Percentiles rank a stretch among this genome's conserved stretches.
Evolutionary conservation across 2,113 vertebrate genomes (phyloP).

Genomic region (Lamprologus callipterus): DNA sequence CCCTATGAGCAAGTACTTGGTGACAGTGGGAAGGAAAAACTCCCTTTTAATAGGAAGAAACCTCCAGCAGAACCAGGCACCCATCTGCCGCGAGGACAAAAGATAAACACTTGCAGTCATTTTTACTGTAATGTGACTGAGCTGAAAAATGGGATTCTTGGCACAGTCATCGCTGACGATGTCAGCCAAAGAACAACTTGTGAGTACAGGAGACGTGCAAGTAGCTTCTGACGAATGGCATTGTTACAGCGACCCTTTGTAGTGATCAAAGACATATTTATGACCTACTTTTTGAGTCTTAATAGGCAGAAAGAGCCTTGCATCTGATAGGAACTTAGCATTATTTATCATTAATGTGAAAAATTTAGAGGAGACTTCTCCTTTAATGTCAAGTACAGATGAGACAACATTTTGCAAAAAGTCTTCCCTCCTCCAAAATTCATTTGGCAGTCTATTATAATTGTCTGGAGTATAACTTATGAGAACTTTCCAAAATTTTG

Average conservation of each 20-base stretch:
- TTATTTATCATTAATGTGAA: not conserved
- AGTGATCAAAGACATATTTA: not conserved
- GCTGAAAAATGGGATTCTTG: not conserved
- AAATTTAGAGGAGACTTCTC: not conserved
- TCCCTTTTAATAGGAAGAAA: not conserved
- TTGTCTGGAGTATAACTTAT: not conserved
- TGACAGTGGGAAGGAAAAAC: not conserved
- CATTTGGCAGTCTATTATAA: not conserved
- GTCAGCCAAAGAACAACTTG: not conserved
- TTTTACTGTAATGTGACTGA: not conserved
- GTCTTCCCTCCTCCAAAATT: accelerated
- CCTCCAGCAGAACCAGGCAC: not conserved
- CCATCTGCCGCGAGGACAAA: not conserved
- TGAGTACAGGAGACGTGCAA: not conserved
- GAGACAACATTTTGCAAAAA: not conserved
- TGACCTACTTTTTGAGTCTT: not conserved
- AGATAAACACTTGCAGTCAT: not conserved
- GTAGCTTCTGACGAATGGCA: not conserved
- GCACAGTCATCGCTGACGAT: not conserved
- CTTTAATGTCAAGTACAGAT: not conserved
- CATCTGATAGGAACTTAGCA: not conserved
- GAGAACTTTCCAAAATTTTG: not conserved
- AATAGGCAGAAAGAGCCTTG: not conserved
- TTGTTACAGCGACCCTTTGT: not conserved
- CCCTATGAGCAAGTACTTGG: not conserved